Percentiles rank a stretch among this genome's conserved stretches.
Evolutionary conservation across 2,888 invertebrate genomes (phyloP).

Genomic region (Apamea crenata): DNA sequence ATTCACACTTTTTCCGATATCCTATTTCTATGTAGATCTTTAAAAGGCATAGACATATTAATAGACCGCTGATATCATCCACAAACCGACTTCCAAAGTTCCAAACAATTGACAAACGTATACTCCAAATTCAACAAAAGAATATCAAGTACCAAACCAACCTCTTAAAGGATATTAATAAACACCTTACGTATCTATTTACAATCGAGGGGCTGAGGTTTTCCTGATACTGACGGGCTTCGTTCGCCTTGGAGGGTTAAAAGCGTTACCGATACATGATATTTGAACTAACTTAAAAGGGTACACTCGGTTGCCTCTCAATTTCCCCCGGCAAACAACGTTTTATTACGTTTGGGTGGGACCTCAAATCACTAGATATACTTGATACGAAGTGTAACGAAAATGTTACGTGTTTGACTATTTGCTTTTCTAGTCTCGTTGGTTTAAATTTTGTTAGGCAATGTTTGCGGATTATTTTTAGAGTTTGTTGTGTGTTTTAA

Average conservation of each 20-base stretch:
- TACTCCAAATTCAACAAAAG: neutral
- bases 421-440: constrained; percentile 34
- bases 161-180: constrained; percentile 11
- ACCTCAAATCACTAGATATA: constrained; percentile 46
- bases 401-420: constrained; percentile 36
- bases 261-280: constrained; percentile 64
- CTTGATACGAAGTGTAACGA: constrained; percentile 27
- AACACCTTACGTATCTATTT: constrained; percentile 26
- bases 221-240: constrained; percentile 23
- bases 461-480: constrained; percentile 31
- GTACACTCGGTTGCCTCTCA: constrained; percentile 60
- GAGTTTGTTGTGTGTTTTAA: constrained; percentile 17
- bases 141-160: constrained; percentile 21
- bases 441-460: constrained; percentile 24
- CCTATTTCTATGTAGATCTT: neutral
- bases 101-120: constrained; percentile 9
- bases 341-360: constrained; percentile 62
- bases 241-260: constrained; percentile 54
- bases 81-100: neutral
- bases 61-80: neutral
- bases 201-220: constrained; percentile 31
- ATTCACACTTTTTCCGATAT: neutral
- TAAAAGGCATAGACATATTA: neutral
- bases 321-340: constrained; percentile 62
- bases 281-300: constrained; percentile 67